Evolutionary conservation across 2,888 invertebrate genomes (phyloP), one percentile per base, ranked within the genome.

Genomic region (Drosophila neoperkinsi): DNA sequence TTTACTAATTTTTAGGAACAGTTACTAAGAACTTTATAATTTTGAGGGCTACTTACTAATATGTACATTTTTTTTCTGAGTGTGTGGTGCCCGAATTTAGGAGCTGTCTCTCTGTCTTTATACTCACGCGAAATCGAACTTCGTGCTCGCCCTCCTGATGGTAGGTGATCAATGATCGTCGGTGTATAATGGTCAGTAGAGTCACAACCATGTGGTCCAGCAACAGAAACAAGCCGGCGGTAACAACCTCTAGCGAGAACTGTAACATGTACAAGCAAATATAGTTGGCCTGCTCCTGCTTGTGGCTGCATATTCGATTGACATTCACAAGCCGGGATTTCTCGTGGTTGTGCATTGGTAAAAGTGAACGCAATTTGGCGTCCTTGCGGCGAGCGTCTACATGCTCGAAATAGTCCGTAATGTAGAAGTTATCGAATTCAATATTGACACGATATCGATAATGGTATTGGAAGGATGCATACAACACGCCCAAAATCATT

Each of bases 401-500:
- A 79, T 94, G 94, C 64, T 95, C 95, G 87, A 98, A 98, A 91
- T 97, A 97, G 0, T 94, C 91, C 0, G 97, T 97, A 30, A 98
- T 94, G 88, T 97, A 98, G n/a, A 95, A 89, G 90, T 98, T 98
- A 90, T 98, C 97, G 83, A 95, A 95, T 64, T 96, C 95, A 21
- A 97, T 96, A 46, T 95, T 94, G 0, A 94, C 94, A 36, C 96
- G 93, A 85, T 96, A 98, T 51, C 94, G 93, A 61, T 96, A 95
- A 82, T 97, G 96, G 91, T 98, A 98, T 5, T 91, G 93, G 67
- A 95, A 94, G 0, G 97, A 95, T 50, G 94, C 94, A 21, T 68
- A 74, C 13, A 93, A 93, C 10, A 96, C 94, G 57, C 94, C 93
- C 4, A 96, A 80, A 78, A 96, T 95, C 2, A 96, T 93, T 70